A percentile compares a stretch with the other conserved stretches of the same genome.
Evolutionary conservation across 2,888 invertebrate genomes (phyloP).

Genomic region (Volucella zonaria): DNA sequence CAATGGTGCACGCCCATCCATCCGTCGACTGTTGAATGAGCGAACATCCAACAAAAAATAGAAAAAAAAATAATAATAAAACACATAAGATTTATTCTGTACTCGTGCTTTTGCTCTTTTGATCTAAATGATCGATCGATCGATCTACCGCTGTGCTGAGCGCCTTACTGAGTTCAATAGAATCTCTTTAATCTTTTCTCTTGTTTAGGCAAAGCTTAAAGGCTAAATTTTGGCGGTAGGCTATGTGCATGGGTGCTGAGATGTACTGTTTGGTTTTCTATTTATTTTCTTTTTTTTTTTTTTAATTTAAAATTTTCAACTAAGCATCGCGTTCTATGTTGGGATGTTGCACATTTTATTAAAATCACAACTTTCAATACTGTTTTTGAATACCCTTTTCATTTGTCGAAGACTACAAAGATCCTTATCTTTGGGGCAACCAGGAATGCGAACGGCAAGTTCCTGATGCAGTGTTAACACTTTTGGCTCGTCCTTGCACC

Average conservation of each 20-base stretch:
- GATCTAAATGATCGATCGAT: background rate
- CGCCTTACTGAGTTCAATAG: constrained; percentile 6
- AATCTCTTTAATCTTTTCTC: constrained; percentile 31
- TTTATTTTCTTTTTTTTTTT: constrained; percentile 7
- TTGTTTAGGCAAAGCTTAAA: constrained; percentile 49
- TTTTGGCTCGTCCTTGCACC: constrained; percentile 83
- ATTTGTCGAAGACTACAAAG: constrained; percentile 87
- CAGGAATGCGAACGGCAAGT: constrained; percentile 86
- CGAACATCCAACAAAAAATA: constrained; percentile 10
- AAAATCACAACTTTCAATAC: constrained; percentile 87
- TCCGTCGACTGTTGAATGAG: constrained; percentile 29
- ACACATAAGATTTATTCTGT: constrained; percentile 33
- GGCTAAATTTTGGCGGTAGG: constrained; percentile 58
- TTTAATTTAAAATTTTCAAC: constrained; percentile 34
- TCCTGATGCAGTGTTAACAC: constrained; percentile 91
- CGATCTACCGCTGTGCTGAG: too few species aligned
- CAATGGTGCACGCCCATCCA: constrained; percentile 26
- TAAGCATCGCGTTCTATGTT: constrained; percentile 48
- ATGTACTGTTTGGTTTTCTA: constrained; percentile 18
- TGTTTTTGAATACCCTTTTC: constrained; percentile 84
- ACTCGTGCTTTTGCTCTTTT: background rate
- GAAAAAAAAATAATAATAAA: background rate
- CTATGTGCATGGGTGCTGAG: constrained; percentile 54
- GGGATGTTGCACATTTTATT: constrained; percentile 85
- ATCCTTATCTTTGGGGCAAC: constrained; percentile 85